Evolutionary conservation across 2,888 invertebrate species (phyloP), one percentile per base, ranked within the genome.

Genomic region (Timandra comae): DNA sequence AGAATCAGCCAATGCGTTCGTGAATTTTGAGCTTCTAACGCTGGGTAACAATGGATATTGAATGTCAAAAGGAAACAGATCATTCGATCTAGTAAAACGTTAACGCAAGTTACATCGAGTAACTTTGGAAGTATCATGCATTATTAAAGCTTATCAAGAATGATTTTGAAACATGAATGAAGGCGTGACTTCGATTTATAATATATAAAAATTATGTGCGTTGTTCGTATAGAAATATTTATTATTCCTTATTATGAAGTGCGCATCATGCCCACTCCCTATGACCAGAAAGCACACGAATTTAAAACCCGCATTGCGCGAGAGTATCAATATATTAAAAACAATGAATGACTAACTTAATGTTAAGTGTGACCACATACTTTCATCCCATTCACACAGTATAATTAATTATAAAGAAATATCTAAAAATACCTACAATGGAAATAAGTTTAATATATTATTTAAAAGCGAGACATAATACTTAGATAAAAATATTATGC

Each of bases 281-380:
- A 81, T 85, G 85, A 85, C 85, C 85, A 85, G 85, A 84, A 75
- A 66, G 70, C 77, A 82, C 85, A 85, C 85, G 69, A 73, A 74
- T 35, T 63, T 51, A 52, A 60, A 67, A 60, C 56, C 60, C 70
- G 72, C 72, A 67, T 62, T 60, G 54, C 56, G 46, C 76, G 73
- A 79, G 63, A 41, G 52, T 55, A 63, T 51, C 49, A 63, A 59
- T 63, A 67, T 51, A 58, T 70, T 66, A 64, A 66, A 66, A 63
- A 48, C 43, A 70, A 69, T 57, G 57, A 53, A 72, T 76, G 75
- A 74, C 62, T 67, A 61, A 69, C 52, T 71, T 71, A 76, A 70
- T 66, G 65, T 69, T 70, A 70, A 62, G 62, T 73, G 69, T 77
- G 80, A 78, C 63, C 70, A 63, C 81, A 78, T 55, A 33, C 81